These are phyloP conservation scores for Chirona hameri DNA, from an alignment of 2,888 invertebrate species.

Conservation along the genomic window DNA sequence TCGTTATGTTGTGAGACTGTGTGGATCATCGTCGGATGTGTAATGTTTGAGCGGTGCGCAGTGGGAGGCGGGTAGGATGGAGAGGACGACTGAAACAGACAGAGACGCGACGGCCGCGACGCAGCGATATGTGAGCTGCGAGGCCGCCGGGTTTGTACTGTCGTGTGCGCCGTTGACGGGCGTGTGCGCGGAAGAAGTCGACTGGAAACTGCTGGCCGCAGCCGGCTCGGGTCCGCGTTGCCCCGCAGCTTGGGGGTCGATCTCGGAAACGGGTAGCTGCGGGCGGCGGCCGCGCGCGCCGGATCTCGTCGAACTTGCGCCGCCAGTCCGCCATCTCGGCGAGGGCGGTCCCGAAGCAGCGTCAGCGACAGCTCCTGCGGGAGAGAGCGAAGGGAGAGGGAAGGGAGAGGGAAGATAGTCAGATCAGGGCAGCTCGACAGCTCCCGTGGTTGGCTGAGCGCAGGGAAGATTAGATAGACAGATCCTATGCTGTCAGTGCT, in stretches of 20 bases:
- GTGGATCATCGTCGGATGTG: too few species aligned
- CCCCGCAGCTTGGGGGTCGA: constrained; percentile 29
- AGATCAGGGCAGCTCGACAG: too few species aligned
- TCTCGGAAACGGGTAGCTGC: constrained; percentile 25
- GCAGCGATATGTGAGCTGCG: not conserved
- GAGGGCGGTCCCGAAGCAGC: not conserved
- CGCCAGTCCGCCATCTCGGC: constrained; percentile 23
- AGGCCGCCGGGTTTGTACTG: not conserved
- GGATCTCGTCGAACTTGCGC: constrained; percentile 4
- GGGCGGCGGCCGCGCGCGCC: not conserved
- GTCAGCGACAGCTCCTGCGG: constrained; percentile 22
- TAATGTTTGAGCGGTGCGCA: constrained; percentile 12
- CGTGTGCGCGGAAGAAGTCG: not conserved
- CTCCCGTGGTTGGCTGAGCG: too few species aligned
- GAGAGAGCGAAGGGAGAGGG: not conserved
- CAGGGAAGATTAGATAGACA: too few species aligned
- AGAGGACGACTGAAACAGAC: too few species aligned
- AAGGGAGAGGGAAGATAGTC: too few species aligned
- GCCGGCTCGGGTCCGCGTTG: constrained; percentile 24
- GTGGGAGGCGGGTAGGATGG: too few species aligned
- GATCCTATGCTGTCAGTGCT: too few species aligned
- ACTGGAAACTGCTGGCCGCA: constrained; percentile 22
- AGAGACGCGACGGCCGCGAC: too few species aligned
- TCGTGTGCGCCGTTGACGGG: not conserved
- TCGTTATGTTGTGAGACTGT: too few species aligned